Evolutionary conservation across 2,888 invertebrate genomes (phyloP), one percentile per base, ranked within the genome.

Genomic region (Diogma glabrata): DNA sequence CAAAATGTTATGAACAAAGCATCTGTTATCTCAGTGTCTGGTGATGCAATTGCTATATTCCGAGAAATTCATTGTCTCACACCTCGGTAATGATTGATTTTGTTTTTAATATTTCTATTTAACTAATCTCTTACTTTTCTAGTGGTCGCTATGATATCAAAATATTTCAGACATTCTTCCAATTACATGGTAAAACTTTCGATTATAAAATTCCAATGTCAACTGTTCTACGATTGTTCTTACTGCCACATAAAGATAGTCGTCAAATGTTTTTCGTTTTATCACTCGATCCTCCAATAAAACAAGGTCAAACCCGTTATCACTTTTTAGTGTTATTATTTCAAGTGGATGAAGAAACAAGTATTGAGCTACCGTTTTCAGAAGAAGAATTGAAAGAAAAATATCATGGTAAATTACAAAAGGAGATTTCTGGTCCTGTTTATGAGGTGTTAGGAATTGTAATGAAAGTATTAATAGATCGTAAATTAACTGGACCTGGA

Each of bases 191-290:
- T 63, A 99, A 99, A 78, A 97, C 99, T 0, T 99, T 96, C 65
- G 99, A 99, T 73, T 99, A 99, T 75, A 99, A 99, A 73, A 97
- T 99, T 60, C 96, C 97, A 0, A 90, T 94, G 82, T 90, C 91
- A 1, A 95, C 96, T 0, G 95, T 99, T 4, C 74, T 96, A 14
- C 81, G 99, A 7, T 72, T 99, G 14, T 99, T 99, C 66, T 74
- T 97, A 26, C 72, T 99, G 49, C 97, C 97, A 0, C 97, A 99
- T 67, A 94, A 93, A 66, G 97, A 99, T 67, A 87, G 85, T n/a
- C 75, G 97, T 2, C 97, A 97, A 70, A 95, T 94, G 82, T 99
- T 92, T 72, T 97, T 97, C 67, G 96, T 99, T 40, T 88, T 96
- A 51, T 93, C 94, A 50, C 74, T 99, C 60, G 97, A 99, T 75